Evolutionary conservation across 2,888 invertebrate genomes (phyloP), one percentile per base, ranked within the genome.

Genomic region (Labia minor): DNA sequence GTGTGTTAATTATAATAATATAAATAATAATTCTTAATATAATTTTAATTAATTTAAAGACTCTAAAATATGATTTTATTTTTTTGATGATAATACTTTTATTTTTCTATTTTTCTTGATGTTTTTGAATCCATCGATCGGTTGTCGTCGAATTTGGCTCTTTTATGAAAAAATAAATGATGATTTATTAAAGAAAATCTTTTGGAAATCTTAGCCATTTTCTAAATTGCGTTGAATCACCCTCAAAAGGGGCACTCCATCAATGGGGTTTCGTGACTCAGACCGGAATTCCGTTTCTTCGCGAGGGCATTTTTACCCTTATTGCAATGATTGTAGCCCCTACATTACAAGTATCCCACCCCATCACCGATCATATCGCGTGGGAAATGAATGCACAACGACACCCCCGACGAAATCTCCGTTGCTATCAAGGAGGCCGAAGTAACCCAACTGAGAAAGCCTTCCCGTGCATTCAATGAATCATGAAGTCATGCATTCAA

Each of bases 261-360:
- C 26, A 26, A 26, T 3, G 3, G 8, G 3, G 8, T 8, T 3
- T 26, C 26, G 26, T 49, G 49, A 49, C 49, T 49, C 49, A 49
- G 49, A 49, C 49, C 49, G 49, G 49, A 49, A 49, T 49, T 49
- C 49, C 49, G 49, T 49, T 49, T 49, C 49, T 49, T 14, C n/a
- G 49, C 49, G n/a, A 16, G 49, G 49, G 14, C 49, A n/a, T 16
- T 16, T 49, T 49, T 49, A 49, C 49, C 49, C 49, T 49, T 49
- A 49, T 26, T 26, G 26, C 26, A 8, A 6, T 6, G 26, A 26
- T 26, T 16, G 49, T 49, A 49, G n/a, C 26, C 26, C 26, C 26
- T n/a, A n/a, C 26, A 49, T 49, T 3, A 14, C 49, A 33, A 33
- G 49, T 11, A 49, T 16, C 49, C 8, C 49, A 49, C 49, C 49